Percentiles rank a stretch among this genome's conserved stretches.
These are phyloP conservation scores for Dolichoris vasculosae DNA, from an alignment of 1,140 invertebrate species.

Conservation along the genomic window DNA sequence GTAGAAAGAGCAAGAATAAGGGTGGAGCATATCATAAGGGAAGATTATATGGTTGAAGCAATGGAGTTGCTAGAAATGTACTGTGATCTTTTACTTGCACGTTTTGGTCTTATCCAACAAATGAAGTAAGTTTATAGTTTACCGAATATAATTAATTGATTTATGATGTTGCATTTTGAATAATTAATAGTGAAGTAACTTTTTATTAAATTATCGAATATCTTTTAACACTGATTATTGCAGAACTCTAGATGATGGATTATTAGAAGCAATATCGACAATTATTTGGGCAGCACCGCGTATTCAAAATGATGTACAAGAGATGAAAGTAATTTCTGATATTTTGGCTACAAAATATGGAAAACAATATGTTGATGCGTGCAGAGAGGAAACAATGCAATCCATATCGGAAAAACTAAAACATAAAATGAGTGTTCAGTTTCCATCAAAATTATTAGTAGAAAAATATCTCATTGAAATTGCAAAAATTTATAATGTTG, in stretches of 20 bases:
- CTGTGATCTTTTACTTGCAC: conserved; percentile 96
- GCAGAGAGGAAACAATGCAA: conserved; percentile 83
- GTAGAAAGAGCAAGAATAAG: conserved; percentile 95
- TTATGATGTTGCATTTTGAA: not conserved
- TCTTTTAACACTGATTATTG: conserved; percentile 40
- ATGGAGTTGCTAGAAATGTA: conserved; percentile 99
- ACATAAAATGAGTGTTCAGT: conserved; percentile 96
- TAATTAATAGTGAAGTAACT: not conserved
- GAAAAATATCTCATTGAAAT: conserved; percentile 98
- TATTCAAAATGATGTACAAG: conserved; percentile 87
- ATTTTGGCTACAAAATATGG: conserved; percentile 95
- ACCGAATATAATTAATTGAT: not conserved
- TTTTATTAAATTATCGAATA: conserved; percentile 11
- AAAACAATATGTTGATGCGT: conserved; percentile 91
- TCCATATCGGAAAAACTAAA: conserved; percentile 96
- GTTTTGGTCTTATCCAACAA: conserved; percentile 97
- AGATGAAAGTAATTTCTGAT: conserved; percentile 94
- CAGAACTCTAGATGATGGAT: conserved; percentile 93
- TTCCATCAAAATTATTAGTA: conserved; percentile 95
- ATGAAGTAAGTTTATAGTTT: conserved; percentile 84
- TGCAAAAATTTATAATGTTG: conserved; percentile 94
- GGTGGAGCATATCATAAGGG: conserved; percentile 98
- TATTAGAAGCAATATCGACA: conserved; percentile 96
- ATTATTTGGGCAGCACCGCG: conserved; percentile 97
- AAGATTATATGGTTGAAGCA: conserved; percentile 99